Evolutionary conservation across 1,140 invertebrate genomes (phyloP), one percentile per base, ranked within the genome.

Genomic region (Glossosoma conforme): DNA sequence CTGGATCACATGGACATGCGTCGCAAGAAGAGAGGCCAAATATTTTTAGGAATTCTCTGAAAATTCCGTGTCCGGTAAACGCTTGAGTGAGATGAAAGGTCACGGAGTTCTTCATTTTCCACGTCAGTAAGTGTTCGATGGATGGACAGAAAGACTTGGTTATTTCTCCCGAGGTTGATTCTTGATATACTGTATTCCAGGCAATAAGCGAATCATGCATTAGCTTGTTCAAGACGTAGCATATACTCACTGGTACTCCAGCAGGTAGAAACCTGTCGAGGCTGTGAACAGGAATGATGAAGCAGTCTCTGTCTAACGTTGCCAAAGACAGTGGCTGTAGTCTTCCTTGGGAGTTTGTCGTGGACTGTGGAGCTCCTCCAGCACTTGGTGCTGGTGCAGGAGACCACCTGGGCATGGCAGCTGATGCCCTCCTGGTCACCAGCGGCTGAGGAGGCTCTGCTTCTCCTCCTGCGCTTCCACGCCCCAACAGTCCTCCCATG

Each of bases 271-370:
- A 91, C 52, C 88, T 76, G 67, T 89, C 86, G 51, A 91, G 74
- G 62, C 86, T 87, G 50, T 89, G 86, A 9, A 91, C 82, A 9
- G 89, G 89, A 69, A 92, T 91, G 64, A 92, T 91, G 69, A 92
- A 91, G 68, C 88, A 92, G 70, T 92, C 89, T 62, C 84, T 77
- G 66, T 91, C 86, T 48, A 91, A 69, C 0, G 84, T 87, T 14
- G 86, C 82, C 59, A 91, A 73, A 1, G 84, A 85, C 37, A 85
- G 80, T 14, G 85, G 82, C 60, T 85, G 82, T 1, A 80, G 71
- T 62, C 80, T 62, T 40, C 73, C 62, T 6, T 60, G 42, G 21
- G 24, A 28, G 20, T 52, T 46, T 2, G 44, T 48, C 49, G n/a
- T 56, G 5, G 43, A 41, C 13, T 37, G 33, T 6, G 37, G 28